Evolutionary conservation across 2,797 vertebrate genomes (phyloP).

Genomic region (Avahi laniger): DNA sequence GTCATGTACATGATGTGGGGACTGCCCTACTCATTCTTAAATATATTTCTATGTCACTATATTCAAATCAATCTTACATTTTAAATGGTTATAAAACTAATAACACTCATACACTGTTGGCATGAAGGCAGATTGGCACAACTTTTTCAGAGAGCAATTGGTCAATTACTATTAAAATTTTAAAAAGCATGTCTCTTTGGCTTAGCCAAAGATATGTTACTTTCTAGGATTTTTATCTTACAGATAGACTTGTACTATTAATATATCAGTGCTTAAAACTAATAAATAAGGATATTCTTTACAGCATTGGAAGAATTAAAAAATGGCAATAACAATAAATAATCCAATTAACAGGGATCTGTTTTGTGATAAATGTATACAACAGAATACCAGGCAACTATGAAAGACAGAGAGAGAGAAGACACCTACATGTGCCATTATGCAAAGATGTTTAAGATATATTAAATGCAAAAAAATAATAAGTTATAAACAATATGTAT

Average conservation of each 20-base stretch:
- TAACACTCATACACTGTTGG: background rate
- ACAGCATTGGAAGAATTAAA: background rate
- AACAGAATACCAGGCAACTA: background rate
- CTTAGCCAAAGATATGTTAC: background rate
- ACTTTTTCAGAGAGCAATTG: background rate
- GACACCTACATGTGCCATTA: background rate
- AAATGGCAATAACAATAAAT: background rate
- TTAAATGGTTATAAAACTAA: slow-evolving; percentile 20
- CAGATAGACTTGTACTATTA: background rate
- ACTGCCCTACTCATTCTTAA: background rate
- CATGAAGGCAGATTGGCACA: background rate
- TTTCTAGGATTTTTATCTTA: background rate
- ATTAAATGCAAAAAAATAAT: background rate
- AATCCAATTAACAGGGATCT: background rate
- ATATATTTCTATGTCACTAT: background rate
- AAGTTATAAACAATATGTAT: background rate
- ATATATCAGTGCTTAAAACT: background rate
- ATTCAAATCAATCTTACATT: background rate
- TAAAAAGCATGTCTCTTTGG: background rate
- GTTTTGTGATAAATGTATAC: background rate
- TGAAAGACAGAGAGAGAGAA: background rate
- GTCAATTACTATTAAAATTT: background rate
- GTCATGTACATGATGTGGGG: background rate
- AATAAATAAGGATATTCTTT: background rate
- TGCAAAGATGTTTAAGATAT: background rate